Conservation (phyloP, 2,797 vertebrate genomes). For the Myoxocephalus aenaeus region DNA sequence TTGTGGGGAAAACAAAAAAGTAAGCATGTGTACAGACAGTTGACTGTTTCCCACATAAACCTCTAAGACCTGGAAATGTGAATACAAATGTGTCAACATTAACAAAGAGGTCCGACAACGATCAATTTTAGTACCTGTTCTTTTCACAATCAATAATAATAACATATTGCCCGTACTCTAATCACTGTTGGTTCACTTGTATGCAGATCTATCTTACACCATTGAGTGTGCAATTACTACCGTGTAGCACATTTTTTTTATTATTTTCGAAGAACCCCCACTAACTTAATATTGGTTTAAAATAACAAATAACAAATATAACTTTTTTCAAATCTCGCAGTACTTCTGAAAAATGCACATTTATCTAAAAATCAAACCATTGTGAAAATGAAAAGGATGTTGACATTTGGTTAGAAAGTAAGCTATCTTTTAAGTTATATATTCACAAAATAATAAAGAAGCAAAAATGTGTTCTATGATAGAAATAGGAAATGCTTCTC, state of each 20-base stretch:
- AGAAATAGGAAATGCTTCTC: constrained; percentile 2
- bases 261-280: background rate
- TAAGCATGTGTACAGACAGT: background rate
- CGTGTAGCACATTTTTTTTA: background rate
- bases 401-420: too few species aligned
- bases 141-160: background rate
- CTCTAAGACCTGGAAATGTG: background rate
- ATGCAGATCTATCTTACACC: too few species aligned
- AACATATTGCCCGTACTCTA: background rate
- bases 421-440: background rate
- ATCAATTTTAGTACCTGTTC: background rate
- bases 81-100: background rate
- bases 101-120: background rate
- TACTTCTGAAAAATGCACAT: background rate
- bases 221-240: background rate
- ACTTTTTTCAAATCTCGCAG: too few species aligned
- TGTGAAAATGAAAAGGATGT: background rate
- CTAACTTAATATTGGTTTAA: background rate
- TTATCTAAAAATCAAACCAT: background rate
- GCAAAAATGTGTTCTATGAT: background rate
- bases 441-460: background rate
- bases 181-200: background rate
- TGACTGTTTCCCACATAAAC: constrained; percentile 1
- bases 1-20: constrained; percentile 65
- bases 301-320: background rate